Base-by-base conservation (phyloP, 2,888 invertebrate species). In the Macrosoma leucophasiata region DNA sequence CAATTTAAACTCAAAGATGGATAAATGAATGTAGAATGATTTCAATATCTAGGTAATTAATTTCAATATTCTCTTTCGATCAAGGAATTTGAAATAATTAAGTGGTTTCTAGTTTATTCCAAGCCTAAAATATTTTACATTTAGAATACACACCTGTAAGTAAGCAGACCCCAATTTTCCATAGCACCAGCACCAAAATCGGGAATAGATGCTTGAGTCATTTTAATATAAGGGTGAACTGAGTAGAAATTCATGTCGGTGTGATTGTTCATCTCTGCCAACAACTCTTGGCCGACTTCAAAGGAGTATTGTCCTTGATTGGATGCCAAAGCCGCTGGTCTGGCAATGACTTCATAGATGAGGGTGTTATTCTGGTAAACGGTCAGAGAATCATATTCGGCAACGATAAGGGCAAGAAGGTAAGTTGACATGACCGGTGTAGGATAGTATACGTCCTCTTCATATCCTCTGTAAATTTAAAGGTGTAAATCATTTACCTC, bases 121-220 rank as follows among this genome's bases (percentile, higher is more conserved):
- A n/a, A n/a, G n/a, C n/a, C 18, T 4, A 8, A 18, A 18, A 4
- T 18, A 6, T 18, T 18, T 18, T 18, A 18, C 18, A n/a, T n/a
- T n/a, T n/a, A n/a, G n/a, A 21, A 21, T 21, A 7, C 17, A 10
- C 59, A 88, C 89, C 88, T 88, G 73, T 91, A 94, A 1, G 92
- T 93, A 4, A 93, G 86, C 22, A 94, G 70, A 4, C 93, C 94
- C 92, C 93, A 94, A 62, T 94, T 94, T 62, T 93, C 93, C 93
- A 94, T 93, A 40, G 93, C 93, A 33, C 91, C 91, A 48, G 90
- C 89, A 14, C 87, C 78, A 61, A 93, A 92, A 59, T 93, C 92
- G 2, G 93, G 91, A 41, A 94, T 88, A 1, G 93, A 90, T 5
- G 92, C 90, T 48, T 93, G 89, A 43, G 94, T 93, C 60, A 90